Base-by-base conservation (phyloP, 2,797 vertebrate species). In the Ceyx erithaca region DNA sequence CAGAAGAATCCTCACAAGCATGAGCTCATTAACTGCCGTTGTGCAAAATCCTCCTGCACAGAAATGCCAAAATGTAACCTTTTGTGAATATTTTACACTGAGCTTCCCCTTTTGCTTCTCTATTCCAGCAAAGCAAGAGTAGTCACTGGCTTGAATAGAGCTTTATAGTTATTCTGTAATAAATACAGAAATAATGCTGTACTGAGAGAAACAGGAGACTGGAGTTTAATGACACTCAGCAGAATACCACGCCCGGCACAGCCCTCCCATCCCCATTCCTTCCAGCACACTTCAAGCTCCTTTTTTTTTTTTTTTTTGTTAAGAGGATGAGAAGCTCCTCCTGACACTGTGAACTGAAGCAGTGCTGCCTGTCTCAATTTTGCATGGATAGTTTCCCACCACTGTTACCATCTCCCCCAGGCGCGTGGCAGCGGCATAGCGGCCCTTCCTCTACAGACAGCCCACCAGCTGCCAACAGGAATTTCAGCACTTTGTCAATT, bases 401-500 rank as follows among this genome's bases (percentile, higher is more conserved):
- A 84, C 85, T 87, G 94, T 23, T 86, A 52, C 41, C 30, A 17
- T 67, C 69, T 81, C 93, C 68, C 66, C 89, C 45, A 46, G 90
- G 87, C 2, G 80, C 15, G 25, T 94, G 90, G 94, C 94, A 94
- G 94, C 40, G 3, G 88, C 90, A 94, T 55, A 48, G 71, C 69
- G 3, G 31, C 67, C 90, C 90, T 91, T 69, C 19, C 59, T 23
- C 59, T 23, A 89, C 63, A 92, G 92, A 35, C 93, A 94, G 92
- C 94, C 93, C 93, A 96, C 94, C 94, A 95, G 95, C 94, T 94
- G 95, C 94, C 95, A 96, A 75, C 94, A 87, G 79, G 22, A 28
- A 94, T 43, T 92, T 96, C 94, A 95, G 92, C 94, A 93, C 93
- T 73, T 83, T 93, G 95, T 95, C 95, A 96, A 13, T 93, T 94